Evolutionary conservation across 2,797 vertebrate genomes (phyloP), one percentile per base, ranked within the genome.

Genomic region (Meda fulgida): DNA sequence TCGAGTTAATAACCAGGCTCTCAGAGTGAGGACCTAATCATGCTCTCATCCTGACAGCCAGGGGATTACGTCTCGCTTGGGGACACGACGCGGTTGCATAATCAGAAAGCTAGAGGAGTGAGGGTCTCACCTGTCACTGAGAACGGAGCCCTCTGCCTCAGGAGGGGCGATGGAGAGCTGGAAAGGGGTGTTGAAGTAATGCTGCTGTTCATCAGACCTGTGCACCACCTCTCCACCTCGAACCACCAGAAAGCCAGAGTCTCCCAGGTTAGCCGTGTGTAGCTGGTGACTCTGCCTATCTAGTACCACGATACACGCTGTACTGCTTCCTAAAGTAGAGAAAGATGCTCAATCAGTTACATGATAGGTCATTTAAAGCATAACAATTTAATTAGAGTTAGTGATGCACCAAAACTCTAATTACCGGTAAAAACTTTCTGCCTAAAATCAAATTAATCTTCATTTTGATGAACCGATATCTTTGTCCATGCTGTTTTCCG

Each of bases 101-200:
- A 67, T 58, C 19, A 78, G 13, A 34, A 69, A 79, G 8, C 1
- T 18, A 65, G 43, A 73, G 43, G 43, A 23, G 58, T 5, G 7
- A 14, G 3, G 10, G 83, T 34, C 91, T 91, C 89, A 99, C 98
- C 98, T 99, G 96, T 99, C 98, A 87, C 96, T 99, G 85, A 99
- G 94, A 87, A 99, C 96, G 0, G 96, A 97, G 19, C 97, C 98
- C 90, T 98, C 98, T 0, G 97, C 96, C 83, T 97, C 98, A 0
- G 98, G 98, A 0, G 98, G 98, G 1, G 96, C 97, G 9, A 99
- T 99, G 0, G 98, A 98, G 60, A 99, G 96, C 83, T 99, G 98
- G 94, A 99, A 99, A 21, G 98, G 98, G 58, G 98, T 99, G 96
- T 99, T 99, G 94, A 99, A 99, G 94, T 99, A 99, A 92, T 99